These are phyloP conservation scores for Euplexia lucipara DNA, from an alignment of 2,888 invertebrate species.

Conservation along the genomic window DNA sequence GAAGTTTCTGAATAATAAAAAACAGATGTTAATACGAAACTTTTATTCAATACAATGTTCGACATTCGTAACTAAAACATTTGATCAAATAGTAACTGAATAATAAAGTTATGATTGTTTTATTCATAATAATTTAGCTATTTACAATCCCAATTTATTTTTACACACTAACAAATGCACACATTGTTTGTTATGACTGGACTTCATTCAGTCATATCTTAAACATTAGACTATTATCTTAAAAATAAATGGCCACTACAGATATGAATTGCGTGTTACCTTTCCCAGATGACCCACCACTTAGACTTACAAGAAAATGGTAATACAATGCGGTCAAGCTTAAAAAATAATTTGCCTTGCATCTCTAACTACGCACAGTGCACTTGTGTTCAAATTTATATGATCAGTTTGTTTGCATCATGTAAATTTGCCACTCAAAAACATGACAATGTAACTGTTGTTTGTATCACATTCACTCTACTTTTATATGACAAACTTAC, in stretches of 20 bases:
- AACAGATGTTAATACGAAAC: conserved; percentile 24
- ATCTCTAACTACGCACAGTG: neutral
- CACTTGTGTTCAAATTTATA: too few species aligned
- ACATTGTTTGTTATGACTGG: neutral
- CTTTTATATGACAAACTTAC: too few species aligned
- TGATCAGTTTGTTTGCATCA: too few species aligned
- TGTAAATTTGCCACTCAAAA: too few species aligned
- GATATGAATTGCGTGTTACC: too few species aligned
- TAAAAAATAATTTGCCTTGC: neutral
- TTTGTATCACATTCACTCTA: too few species aligned
- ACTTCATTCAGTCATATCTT: neutral
- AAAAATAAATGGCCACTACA: neutral
- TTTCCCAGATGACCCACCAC: too few species aligned
- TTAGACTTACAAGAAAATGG: too few species aligned
- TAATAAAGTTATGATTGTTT: conserved; percentile 11
- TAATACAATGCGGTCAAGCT: too few species aligned
- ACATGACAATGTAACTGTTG: too few species aligned
- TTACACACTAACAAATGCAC: neutral
- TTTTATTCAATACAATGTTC: conserved; percentile 50
- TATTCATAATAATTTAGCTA: conserved; percentile 28
- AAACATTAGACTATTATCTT: neutral
- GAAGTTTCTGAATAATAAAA: conserved; percentile 14
- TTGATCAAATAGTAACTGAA: conserved; percentile 21
- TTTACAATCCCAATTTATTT: conserved; percentile 40
- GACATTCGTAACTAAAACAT: conserved; percentile 15